Conservation (phyloP, 2,888 invertebrate genomes). For the Siphlonurus alternatus region DNA sequence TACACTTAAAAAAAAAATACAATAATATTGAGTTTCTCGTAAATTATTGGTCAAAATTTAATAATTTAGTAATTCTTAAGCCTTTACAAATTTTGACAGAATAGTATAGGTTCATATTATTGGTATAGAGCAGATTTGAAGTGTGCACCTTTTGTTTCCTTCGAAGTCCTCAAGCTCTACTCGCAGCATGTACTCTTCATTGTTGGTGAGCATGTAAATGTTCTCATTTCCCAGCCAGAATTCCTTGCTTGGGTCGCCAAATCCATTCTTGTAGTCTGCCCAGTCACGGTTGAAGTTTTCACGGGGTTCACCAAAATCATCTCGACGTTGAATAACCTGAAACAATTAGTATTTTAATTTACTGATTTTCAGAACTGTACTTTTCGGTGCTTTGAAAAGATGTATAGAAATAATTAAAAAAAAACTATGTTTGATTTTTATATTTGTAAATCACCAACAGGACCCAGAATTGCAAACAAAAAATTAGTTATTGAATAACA, state of each 20-base stretch:
- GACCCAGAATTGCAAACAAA: no score
- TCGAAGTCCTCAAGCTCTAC: constrained; percentile 86
- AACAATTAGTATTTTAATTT: constrained; percentile 12
- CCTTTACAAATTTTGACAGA: no score
- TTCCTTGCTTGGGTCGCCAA: constrained; percentile 76
- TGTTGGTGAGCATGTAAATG: constrained; percentile 83
- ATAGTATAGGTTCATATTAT: no score
- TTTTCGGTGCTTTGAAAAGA: not conserved
- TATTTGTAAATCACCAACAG: no score
- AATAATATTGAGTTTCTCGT: no score
- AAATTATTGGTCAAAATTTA: no score
- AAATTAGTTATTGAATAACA: no score
- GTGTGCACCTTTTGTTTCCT: constrained; percentile 67
- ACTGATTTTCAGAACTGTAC: not conserved
- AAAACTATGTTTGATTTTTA: no score
- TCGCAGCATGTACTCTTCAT: constrained; percentile 72
- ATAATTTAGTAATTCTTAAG: no score
- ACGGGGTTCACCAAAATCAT: constrained; percentile 71
- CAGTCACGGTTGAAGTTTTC: constrained; percentile 86
- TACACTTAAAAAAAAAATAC: no score
- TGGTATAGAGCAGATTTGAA: no score
- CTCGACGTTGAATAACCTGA: constrained; percentile 77
- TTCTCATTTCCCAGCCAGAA: constrained; percentile 90
- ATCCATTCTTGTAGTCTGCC: constrained; percentile 85
- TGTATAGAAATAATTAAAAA: no score